Evolutionary conservation across 2,113 vertebrate genomes (phyloP), one percentile per base, ranked within the genome.

Genomic region (Coryphaenoides rupestris): DNA sequence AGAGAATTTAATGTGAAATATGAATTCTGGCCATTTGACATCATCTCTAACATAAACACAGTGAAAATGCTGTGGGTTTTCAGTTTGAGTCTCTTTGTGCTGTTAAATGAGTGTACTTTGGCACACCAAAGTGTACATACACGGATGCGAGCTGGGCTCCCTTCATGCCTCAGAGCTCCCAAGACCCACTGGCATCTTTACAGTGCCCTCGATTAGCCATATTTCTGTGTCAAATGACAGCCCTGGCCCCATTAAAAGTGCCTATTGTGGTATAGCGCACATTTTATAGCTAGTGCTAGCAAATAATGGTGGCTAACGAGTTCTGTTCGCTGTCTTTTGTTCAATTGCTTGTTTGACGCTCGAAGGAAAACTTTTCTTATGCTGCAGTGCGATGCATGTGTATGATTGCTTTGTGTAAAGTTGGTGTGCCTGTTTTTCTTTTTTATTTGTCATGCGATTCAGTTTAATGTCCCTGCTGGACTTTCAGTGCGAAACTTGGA

Each of bases 81-180:
- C 76, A 74, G 70, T 68, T 70, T 62, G 23, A 80, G 82, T 85
- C 77, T 86, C 81, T 89, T 77, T 78, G 83, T 81, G 85, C 81
- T 85, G 75, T 78, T 89, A 86, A 88, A 84, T 72, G 80, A 89
- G 88, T 89, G 82, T 89, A 85, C 82, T 79, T 91, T 90, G 89
- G 86, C 86, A 88, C 62, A 75, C 78, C 62, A 78, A 66, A 84
- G 72, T 77, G 76, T 78, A 84, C 84, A 81, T 82, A 86, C 82
- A 84, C 73, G 70, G 78, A 84, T 85, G 88, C 90, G 86, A 65
- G 82, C 82, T 82, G 87, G 80, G 73, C 83, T 88, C 75, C 79
- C 84, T 90, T 88, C 86, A 88, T 71, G 77, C 79, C 74, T 90
- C 82, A 77, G 77, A 83, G 86, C 84, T 86, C 86, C 80, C 58